Base-by-base conservation (phyloP, 1,140 invertebrate genomes). In the Sarcophaga bullata region DNA sequence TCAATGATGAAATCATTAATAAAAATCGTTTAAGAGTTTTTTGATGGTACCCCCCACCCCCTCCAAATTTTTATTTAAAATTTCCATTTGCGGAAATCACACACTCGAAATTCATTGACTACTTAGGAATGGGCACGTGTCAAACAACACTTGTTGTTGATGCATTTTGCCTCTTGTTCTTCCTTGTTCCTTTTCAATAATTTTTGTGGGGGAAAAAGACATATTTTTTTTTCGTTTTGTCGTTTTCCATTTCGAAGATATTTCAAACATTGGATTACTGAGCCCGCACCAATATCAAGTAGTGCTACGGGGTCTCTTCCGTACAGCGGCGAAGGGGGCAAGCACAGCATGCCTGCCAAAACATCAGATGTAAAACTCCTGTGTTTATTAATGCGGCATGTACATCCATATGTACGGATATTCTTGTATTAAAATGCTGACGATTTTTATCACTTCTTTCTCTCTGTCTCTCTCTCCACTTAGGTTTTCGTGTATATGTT, bases 211-310 rank as follows among this genome's bases (percentile, higher is more conserved):
- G 11, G 54, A 58, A 58, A 58, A 58, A n/a, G n/a, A n/a, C n/a
- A n/a, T n/a, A n/a, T n/a, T 58, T 6, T 37, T 37, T 37, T 37
- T 37, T 37, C 1, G 25, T 37, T 37, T 37, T 37, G 1, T 1
- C 25, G 1, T 37, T 37, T 37, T 37, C 4, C 25, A 37, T 37
- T 37, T 37, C 25, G n/a, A 37, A 37, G 25, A 37, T 37, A 37
- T 37, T n/a, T n/a, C 54, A 58, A 58, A 58, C 54, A 58, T n/a
- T 58, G n/a, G n/a, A n/a, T 58, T 58, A n/a, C 54, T 58, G 54
- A 58, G n/a, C 54, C 54, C 54, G 15, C 54, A 58, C 54, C n/a
- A 58, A 58, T n/a, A 37, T 37, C 25, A 58, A 58, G n/a, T n/a
- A 13, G 15, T n/a, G n/a, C 13, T 58, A 58, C 25, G 25, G 25